These are phyloP conservation scores for Pristionchus maxplancki DNA, from an alignment of 2,888 invertebrate species.

Conservation along the genomic window DNA sequence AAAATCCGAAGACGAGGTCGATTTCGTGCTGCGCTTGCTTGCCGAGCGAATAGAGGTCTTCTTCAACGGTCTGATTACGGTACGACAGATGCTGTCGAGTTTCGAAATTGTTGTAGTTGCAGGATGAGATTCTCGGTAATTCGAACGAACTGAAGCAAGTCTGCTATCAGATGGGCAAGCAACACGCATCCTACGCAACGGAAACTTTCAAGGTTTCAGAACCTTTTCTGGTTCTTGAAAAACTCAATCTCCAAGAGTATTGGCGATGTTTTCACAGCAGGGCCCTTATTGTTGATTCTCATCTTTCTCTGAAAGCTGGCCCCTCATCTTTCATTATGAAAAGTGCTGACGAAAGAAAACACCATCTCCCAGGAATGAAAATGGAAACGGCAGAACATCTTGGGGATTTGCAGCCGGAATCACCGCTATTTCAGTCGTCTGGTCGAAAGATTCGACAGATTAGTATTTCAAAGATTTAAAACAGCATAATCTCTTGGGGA, in stretches of 20 bases:
- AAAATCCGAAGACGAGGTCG: conserved; percentile 52
- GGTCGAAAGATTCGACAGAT: not conserved
- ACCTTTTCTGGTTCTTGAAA: not conserved
- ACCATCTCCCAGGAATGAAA: not conserved
- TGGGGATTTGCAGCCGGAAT: not conserved
- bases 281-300: not conserved
- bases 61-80: conserved; percentile 48
- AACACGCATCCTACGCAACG: conserved; percentile 54
- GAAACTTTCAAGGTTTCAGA: conserved; percentile 52
- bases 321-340: not conserved
- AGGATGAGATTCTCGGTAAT: conserved; percentile 54
- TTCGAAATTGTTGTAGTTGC: not conserved
- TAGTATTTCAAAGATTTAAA: not conserved
- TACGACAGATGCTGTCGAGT: not conserved
- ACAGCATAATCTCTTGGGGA: not conserved
- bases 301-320: not conserved
- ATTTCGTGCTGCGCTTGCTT: conserved; percentile 54
- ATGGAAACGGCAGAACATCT: not conserved
- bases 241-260: not conserved
- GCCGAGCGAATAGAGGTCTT: conserved; percentile 53
- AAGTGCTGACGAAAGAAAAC: conserved; percentile 1
- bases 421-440: not conserved
- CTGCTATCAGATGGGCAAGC: conserved; percentile 56
- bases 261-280: not conserved
- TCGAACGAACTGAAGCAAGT: conserved; percentile 48